phyloP scores from a whole-genome alignment of 1,140 invertebrate species.

The Thalassaphorura encarpata region DNA sequence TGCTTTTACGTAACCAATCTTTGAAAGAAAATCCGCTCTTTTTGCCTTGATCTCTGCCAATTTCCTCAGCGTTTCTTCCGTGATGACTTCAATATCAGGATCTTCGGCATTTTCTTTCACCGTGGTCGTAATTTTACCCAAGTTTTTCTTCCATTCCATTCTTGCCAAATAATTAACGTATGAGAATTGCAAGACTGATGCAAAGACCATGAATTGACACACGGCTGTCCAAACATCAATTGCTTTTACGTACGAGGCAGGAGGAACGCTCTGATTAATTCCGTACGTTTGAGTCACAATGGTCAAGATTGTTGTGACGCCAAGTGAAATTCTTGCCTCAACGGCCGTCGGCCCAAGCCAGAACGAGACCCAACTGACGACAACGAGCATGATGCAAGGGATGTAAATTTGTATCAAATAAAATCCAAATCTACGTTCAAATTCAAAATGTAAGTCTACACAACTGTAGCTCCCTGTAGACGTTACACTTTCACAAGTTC shows the following conservation, averaged over 20 bases:
- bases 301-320: conserved; percentile 47
- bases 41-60: too few relatives aligned
- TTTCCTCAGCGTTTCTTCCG: not conserved
- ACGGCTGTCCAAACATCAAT: conserved; percentile 43
- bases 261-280: conserved; percentile 36
- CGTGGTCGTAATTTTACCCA: not conserved
- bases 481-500: conserved; percentile 41
- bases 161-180: not conserved
- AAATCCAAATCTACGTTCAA: conserved; percentile 47
- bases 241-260: conserved; percentile 34
- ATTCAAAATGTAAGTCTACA: conserved; percentile 37
- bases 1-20: conserved; percentile 38
- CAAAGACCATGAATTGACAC: conserved; percentile 6
- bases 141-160: not conserved
- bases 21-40: too few relatives aligned
- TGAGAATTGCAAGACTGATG: conserved; percentile 1
- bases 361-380: conserved; percentile 49
- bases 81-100: not conserved
- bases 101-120: not conserved
- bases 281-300: conserved; percentile 48
- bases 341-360: conserved; percentile 47
- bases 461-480: conserved; percentile 38
- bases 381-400: conserved; percentile 45
- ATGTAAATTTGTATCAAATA: conserved; percentile 47
- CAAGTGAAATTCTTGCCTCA: conserved; percentile 46